Base-by-base conservation (phyloP, 2,888 invertebrate species). In the Xylota sylvarum region DNA sequence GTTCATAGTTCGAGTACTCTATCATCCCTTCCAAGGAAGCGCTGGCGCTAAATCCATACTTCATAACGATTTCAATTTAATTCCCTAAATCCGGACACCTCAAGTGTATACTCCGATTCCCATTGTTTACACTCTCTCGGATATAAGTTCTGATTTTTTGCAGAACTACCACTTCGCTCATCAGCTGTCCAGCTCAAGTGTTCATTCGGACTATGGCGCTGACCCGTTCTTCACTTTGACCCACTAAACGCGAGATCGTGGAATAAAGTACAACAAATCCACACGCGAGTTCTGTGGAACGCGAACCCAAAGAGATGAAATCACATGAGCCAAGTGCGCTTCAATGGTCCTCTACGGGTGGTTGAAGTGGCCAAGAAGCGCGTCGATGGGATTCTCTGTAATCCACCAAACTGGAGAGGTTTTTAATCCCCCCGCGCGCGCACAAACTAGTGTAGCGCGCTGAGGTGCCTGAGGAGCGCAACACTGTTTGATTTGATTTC, bases 161-260 rank as follows among this genome's bases (percentile, higher is more conserved):
- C 77, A 78, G 77, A 86, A 78, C 65, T 32, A 37, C 67, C 86
- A 86, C 86, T 86, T 73, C 14, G 56, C 46, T 12, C 69, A 48
- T 86, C 86, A 82, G 56, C 78, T 86, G 86, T 86, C 82, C 35
- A 5, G 14, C 32, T 86, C 62, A 82, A 82, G 82, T 78, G 64
- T 30, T 37, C 30, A 23, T 62, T 56, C 27, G 52, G 69, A 52
- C 72, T 69, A 35, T 78, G 82, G 81, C 86, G 77, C 78, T 82
- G 78, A 82, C 62, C 82, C 50, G 73, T 58, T 78, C 69, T 40
- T 23, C 64, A 55, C 55, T 37, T 69, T 86, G 86, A 86, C 86
- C 86, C 86, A 86, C 72, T 86, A 86, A 86, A 72, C 50, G 67
- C 72, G 56, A 81, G 40, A 81, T 72, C 67, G 65, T 77, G 60